phyloP scores from a whole-genome alignment of 2,797 vertebrate genomes.

The Diplodus puntazzo region DNA sequence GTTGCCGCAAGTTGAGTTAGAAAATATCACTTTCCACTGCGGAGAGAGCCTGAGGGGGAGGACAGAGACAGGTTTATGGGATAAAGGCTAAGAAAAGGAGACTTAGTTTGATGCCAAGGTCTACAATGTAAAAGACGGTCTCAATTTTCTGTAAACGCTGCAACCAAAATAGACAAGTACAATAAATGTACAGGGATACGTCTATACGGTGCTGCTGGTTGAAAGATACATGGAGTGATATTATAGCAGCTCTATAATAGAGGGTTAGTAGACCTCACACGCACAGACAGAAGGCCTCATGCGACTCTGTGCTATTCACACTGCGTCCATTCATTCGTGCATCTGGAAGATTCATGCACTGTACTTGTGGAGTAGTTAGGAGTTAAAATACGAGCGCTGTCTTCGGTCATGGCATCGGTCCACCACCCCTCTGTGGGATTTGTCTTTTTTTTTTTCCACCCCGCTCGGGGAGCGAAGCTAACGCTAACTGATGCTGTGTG shows the following conservation, averaged over 20 bases:
- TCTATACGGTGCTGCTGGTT: constrained; percentile 25
- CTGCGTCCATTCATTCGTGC: constrained; percentile 43
- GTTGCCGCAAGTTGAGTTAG: constrained; percentile 2
- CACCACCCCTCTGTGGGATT: constrained; percentile 14
- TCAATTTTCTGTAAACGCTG: constrained; percentile 35
- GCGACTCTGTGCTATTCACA: constrained; percentile 9
- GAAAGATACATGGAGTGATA: constrained; percentile 25
- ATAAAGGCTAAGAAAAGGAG: constrained; percentile 29
- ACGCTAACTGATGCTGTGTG: constrained; percentile 15
- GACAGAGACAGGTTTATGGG: constrained; percentile 49
- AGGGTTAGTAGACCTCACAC: constrained; percentile 42
- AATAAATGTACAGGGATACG: constrained; percentile 27
- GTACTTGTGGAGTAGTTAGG: not conserved
- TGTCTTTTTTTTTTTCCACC: not conserved
- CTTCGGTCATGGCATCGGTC: constrained; percentile 21
- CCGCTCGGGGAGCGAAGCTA: constrained; percentile 29
- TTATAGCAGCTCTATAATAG: constrained; percentile 15
- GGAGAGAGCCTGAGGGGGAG: constrained; percentile 6
- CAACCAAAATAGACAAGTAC: constrained; percentile 41
- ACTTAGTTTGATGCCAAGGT: constrained; percentile 27
- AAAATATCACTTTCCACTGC: constrained; percentile 4
- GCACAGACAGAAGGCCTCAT: not conserved
- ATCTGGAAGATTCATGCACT: constrained; percentile 1
- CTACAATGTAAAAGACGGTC: constrained; percentile 52
- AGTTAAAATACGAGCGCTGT: constrained; percentile 13